Evolutionary conservation across 2,888 invertebrate species (phyloP), one percentile per base, ranked within the genome.

Genomic region (Nysson spinosus): DNA sequence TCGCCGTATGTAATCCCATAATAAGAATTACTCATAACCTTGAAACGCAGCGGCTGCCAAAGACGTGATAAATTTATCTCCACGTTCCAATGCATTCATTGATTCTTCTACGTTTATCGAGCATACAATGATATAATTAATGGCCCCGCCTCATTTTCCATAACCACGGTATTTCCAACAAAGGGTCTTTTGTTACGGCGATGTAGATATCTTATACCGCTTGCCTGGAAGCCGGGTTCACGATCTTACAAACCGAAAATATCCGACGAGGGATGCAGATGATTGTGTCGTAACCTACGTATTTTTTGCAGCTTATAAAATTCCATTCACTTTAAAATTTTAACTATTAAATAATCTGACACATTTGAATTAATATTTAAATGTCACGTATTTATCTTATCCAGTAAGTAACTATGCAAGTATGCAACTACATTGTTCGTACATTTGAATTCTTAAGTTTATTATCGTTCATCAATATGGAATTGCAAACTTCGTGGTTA

Each of bases 71-170:
- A 34, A 7, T 34, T 34, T 34, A 34, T 34, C 34, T 5, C 12
- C 4, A 34, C 34, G 34, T 14, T 14, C 16, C 9, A 34, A 34
- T 34, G 16, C 4, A 30, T 6, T 11, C 30, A n/a, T 30, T n/a
- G n/a, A n/a, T 4, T 11, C n/a, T 6, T 4, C 6, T n/a, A 28
- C 28, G 42, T 64, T 64, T 64, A 64, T 66, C 65, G 47, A 28
- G 26, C 39, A 55, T 57, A 66, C 55, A 69, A 69, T 70, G 60
- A 50, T 43, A 47, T 70, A 64, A 77, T 73, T 65, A 69, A 73
- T 68, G 56, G 39, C 46, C 40, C 51, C 55, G 55, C 65, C n/a
- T 47, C 62, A 43, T 69, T 72, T 75, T 71, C 70, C 55, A 22
- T 43, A 57, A 66, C 39, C 34, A 32, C 32, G 55, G 32, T 46